A percentile compares a stretch with the other conserved stretches of the same genome.
Evolutionary conservation across 2,797 vertebrate species (phyloP).

Genomic region (Aphelocoma californica): DNA sequence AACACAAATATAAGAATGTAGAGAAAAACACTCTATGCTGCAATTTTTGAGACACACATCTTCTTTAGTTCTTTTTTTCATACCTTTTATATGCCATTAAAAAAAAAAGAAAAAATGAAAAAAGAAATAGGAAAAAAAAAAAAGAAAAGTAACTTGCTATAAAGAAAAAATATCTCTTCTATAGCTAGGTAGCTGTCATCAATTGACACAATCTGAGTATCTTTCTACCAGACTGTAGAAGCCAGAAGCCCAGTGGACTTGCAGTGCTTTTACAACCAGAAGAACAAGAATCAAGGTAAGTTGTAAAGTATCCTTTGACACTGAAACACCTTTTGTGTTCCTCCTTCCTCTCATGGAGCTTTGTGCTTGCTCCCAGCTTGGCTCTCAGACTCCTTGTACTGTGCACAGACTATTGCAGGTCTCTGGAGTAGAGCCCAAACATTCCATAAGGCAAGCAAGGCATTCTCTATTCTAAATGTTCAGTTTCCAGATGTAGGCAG

Average conservation of each 20-base stretch:
- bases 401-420: not conserved
- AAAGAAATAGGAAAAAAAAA: not conserved
- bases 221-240: not conserved
- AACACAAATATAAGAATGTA: not conserved
- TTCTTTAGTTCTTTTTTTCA: not conserved
- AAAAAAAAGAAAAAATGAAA: not conserved
- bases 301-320: not conserved
- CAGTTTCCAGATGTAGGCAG: not conserved
- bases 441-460: not conserved
- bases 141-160: too few relatives aligned
- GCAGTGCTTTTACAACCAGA: not conserved
- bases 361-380: not conserved
- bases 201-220: not conserved
- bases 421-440: not conserved
- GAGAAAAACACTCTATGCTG: not conserved
- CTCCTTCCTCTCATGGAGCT: not conserved
- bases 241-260: not conserved
- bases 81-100: not conserved
- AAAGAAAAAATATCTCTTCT: not conserved
- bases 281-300: not conserved
- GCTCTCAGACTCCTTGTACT: not conserved
- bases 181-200: not conserved
- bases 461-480: not conserved
- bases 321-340: not conserved
- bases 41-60: not conserved